Percentiles rank a stretch among this genome's conserved stretches.
These are phyloP conservation scores for Haliclystus octoradiatus DNA, from an alignment of 30 jellyfish, hydroid and myxozoan genomes.

Conservation along the genomic window DNA sequence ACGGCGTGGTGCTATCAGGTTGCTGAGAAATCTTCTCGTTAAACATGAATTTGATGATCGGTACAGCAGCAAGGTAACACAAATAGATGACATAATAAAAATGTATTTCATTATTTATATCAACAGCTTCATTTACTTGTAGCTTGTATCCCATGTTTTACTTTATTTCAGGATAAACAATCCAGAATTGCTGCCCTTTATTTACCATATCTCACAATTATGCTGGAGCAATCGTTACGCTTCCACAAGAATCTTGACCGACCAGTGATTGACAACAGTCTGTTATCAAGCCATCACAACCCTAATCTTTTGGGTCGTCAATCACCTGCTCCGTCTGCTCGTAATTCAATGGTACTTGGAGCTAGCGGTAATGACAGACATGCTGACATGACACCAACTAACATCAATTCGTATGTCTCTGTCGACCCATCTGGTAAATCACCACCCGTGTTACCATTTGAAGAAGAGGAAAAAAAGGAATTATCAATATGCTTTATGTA, in stretches of 20 bases:
- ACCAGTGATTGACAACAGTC: constrained; percentile 79
- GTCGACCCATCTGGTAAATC: constrained; percentile 37
- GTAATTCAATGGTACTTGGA: constrained; percentile 16
- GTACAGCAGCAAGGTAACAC: constrained; percentile 24
- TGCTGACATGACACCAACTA: constrained; percentile 2
- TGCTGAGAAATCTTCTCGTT: constrained; percentile 60
- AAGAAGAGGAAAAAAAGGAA: constrained; percentile 85
- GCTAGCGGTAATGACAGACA: constrained; percentile 3
- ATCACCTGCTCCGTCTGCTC: constrained; percentile 55
- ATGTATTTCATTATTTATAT: background rate
- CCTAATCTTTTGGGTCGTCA: constrained; percentile 37
- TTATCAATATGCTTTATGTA: constrained; percentile 57
- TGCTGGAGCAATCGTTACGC: constrained; percentile 91
- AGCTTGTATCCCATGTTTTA: background rate
- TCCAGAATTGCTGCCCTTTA: constrained; percentile 82
- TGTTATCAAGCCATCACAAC: constrained; percentile 56
- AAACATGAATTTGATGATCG: constrained; percentile 99
- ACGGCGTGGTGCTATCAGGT: constrained; percentile 63
- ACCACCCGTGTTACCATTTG: constrained; percentile 69
- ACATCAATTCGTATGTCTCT: constrained; percentile 18
- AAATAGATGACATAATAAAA: too few species aligned
- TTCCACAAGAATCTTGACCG: constrained; percentile 95
- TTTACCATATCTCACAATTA: constrained; percentile 83
- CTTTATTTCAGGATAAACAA: constrained; percentile 52
- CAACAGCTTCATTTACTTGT: constrained; percentile 4